Conservation (phyloP, 2,113 vertebrate genomes). For the Hystrix brachyura region DNA sequence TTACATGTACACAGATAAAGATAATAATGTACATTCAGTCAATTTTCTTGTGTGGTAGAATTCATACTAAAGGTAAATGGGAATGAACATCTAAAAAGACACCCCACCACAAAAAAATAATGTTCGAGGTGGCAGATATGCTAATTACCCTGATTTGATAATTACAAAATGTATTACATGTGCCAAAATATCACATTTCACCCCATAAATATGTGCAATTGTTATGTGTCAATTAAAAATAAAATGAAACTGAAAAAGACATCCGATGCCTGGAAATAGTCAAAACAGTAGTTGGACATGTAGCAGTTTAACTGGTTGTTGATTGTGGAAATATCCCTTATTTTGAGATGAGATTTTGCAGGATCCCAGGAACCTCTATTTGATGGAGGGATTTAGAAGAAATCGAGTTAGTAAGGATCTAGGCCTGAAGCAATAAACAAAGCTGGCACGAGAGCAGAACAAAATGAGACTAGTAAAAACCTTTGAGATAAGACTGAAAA, state of each 20-base stretch:
- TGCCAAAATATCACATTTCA: neutral
- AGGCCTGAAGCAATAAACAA: slow-evolving; percentile 19
- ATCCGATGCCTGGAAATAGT: slow-evolving; percentile 25
- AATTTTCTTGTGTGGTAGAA: slow-evolving; percentile 47
- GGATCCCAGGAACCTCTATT: neutral
- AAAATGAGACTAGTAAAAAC: slow-evolving; percentile 38
- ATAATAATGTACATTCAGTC: neutral
- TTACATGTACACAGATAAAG: neutral
- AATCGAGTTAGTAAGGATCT: slow-evolving; percentile 29
- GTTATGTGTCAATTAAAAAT: neutral
- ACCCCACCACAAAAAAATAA: neutral
- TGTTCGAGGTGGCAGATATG: neutral
- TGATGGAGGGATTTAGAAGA: slow-evolving; percentile 52
- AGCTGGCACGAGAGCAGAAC: neutral
- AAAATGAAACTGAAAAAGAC: neutral
- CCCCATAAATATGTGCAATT: neutral
- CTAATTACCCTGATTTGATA: neutral
- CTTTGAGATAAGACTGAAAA: slow-evolving; percentile 56
- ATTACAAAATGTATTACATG: neutral
- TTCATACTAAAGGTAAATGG: slow-evolving; percentile 50
- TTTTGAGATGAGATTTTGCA: slow-evolving; percentile 13
- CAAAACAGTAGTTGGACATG: neutral
- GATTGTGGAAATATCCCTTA: neutral
- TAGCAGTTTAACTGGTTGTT: slow-evolving; percentile 35
- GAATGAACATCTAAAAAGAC: slow-evolving; percentile 50